Evolutionary conservation across 2,888 invertebrate species (phyloP).

Genomic region (Allophyes oxyacanthae): DNA sequence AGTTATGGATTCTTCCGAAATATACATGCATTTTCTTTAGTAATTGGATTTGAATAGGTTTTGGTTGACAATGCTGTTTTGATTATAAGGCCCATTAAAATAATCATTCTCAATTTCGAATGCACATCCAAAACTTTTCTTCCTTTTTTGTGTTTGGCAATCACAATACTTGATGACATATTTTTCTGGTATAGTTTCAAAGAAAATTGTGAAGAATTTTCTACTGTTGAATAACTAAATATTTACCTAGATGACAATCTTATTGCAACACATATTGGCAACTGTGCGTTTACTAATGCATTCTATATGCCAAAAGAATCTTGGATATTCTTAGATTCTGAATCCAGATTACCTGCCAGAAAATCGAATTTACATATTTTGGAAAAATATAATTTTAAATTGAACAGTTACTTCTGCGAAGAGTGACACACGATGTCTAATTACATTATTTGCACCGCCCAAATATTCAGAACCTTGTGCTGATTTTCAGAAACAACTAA

Average conservation of each 20-base stretch:
- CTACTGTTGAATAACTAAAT: conserved; percentile 1
- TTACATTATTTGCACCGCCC: conserved; percentile 36
- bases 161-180: background rate
- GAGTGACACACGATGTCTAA: conserved; percentile 27
- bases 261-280: conserved; percentile 31
- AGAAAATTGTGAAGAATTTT: background rate
- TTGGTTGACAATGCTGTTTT: background rate
- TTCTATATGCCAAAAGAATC: conserved; percentile 19
- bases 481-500: conserved; percentile 44
- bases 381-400: background rate
- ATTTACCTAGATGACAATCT: conserved; percentile 15
- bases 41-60: background rate
- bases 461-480: conserved; percentile 46
- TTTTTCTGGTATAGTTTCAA: background rate
- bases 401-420: conserved; percentile 1
- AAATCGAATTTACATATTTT: too few species aligned
- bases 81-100: background rate
- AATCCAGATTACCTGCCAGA: conserved; percentile 8
- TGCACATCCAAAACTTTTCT: background rate
- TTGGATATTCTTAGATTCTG: conserved; percentile 12
- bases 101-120: background rate
- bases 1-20: conserved; percentile 2
- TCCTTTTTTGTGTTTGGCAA: background rate
- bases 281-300: conserved; percentile 1
- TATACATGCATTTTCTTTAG: background rate